Conservation (phyloP, 2,888 invertebrate genomes). For the Phymatocera aterrima region DNA sequence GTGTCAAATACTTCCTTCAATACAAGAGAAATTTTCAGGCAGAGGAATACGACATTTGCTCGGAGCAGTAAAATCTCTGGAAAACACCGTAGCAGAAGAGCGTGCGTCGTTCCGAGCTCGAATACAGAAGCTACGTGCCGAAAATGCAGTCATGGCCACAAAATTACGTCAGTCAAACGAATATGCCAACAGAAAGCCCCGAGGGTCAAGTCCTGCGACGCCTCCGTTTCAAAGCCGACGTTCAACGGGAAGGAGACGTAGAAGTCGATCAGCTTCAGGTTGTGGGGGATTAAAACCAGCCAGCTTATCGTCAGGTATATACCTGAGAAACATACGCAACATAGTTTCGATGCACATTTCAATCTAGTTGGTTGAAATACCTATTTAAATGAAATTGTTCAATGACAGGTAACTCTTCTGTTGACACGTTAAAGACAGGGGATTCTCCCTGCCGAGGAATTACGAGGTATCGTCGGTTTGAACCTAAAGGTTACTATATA, state of each 20-base stretch:
- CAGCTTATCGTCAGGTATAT: conserved; percentile 58
- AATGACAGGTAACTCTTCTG: conserved; percentile 55
- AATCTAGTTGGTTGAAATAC: background rate
- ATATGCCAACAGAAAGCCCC: conserved; percentile 52
- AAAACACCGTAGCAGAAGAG: conserved; percentile 73
- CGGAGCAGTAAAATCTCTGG: conserved; percentile 72
- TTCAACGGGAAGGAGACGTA: conserved; percentile 51
- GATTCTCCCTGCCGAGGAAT: conserved; percentile 55
- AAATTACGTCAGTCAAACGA: conserved; percentile 64
- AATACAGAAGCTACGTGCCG: conserved; percentile 72
- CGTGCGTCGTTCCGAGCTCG: conserved; percentile 72
- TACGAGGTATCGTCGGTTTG: conserved; percentile 52
- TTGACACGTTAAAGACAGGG: conserved; percentile 57
- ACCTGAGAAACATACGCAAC: background rate
- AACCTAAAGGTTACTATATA: conserved; percentile 54
- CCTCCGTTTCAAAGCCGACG: conserved; percentile 53
- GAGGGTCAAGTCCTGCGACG: conserved; percentile 54
- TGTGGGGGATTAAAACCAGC: conserved; percentile 57
- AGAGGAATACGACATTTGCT: conserved; percentile 64
- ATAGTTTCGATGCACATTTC: background rate
- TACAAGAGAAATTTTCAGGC: conserved; percentile 58
- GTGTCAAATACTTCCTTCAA: too few species aligned
- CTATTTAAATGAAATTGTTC: conserved; percentile 29
- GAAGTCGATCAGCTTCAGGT: conserved; percentile 63
- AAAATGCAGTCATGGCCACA: conserved; percentile 68